These are phyloP conservation scores for Mionectes olivaceus DNA, from an alignment of 2,797 vertebrate species.

Conservation along the genomic window DNA sequence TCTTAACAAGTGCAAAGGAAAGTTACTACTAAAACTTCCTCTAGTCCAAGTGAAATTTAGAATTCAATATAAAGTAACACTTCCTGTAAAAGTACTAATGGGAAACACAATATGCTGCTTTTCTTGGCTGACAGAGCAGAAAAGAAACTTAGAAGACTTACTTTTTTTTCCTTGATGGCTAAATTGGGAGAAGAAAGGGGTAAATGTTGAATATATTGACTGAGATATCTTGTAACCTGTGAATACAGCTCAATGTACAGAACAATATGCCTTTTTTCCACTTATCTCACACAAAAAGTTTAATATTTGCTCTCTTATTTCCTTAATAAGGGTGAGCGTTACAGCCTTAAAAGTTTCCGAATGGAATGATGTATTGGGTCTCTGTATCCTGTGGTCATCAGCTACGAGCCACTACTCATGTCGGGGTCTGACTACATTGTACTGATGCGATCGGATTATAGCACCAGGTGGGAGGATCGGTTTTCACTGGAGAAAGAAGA, in stretches of 20 bases:
- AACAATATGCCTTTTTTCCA: slow-evolving; percentile 63
- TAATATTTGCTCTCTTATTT: slow-evolving; percentile 70
- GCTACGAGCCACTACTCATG: neutral
- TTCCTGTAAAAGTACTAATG: slow-evolving; percentile 60
- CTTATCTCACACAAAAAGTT: slow-evolving; percentile 40
- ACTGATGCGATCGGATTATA: slow-evolving; percentile 29
- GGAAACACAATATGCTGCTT: slow-evolving; percentile 53
- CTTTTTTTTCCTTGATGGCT: slow-evolving; percentile 57
- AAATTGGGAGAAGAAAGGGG: slow-evolving; percentile 60
- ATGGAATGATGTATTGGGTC: slow-evolving; percentile 34
- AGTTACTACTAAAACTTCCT: slow-evolving; percentile 16
- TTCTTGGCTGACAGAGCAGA: slow-evolving; percentile 63
- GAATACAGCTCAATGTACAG: slow-evolving; percentile 22
- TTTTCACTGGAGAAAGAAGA: slow-evolving; percentile 35
- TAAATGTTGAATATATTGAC: slow-evolving; percentile 61
- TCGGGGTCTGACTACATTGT: slow-evolving; percentile 8
- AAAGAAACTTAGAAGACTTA: slow-evolving; percentile 58
- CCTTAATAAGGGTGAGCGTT: slow-evolving; percentile 51
- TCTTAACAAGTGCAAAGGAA: neutral
- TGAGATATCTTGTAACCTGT: slow-evolving; percentile 60
- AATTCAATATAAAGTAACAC: slow-evolving; percentile 62
- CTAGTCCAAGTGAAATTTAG: slow-evolving; percentile 40
- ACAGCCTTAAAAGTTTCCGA: slow-evolving; percentile 19
- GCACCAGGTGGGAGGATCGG: slow-evolving; percentile 32
- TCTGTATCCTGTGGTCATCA: slow-evolving; percentile 34